Evolutionary conservation across 2,888 invertebrate genomes (phyloP).

Genomic region (Caenorhabditis drosophilae): DNA sequence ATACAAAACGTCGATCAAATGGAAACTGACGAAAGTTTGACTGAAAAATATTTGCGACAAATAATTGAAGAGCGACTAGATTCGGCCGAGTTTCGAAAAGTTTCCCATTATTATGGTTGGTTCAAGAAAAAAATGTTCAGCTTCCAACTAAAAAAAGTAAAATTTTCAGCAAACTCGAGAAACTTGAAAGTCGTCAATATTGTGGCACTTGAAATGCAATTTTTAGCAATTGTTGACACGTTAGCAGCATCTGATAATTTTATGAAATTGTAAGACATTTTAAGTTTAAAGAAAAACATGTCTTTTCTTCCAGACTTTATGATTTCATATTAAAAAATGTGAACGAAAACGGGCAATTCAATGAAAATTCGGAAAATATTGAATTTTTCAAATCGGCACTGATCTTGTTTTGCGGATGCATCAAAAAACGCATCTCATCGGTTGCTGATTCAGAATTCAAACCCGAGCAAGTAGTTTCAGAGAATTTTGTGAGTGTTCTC

Average conservation of each 20-base stretch:
- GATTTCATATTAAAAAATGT: neutral
- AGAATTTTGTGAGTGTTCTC: constrained; percentile 17
- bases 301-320: neutral
- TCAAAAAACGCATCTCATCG: constrained; percentile 12
- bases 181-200: constrained; percentile 1
- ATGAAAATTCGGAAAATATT: neutral
- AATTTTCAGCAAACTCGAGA: neutral
- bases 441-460: constrained; percentile 32
- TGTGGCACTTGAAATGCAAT: constrained; percentile 14
- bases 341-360: neutral
- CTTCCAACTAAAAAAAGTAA: too few species aligned
- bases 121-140: too few species aligned
- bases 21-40: too few species aligned
- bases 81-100: too few species aligned
- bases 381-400: constrained; percentile 2
- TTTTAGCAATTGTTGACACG: constrained; percentile 13
- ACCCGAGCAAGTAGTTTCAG: constrained; percentile 6
- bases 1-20: too few species aligned
- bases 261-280: constrained; percentile 8
- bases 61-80: too few species aligned
- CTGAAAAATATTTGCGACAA: too few species aligned
- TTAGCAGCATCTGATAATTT: constrained; percentile 16
- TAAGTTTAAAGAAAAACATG: neutral
- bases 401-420: constrained; percentile 2
- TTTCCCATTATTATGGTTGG: too few species aligned